phyloP scores from a whole-genome alignment of 2,113 vertebrate genomes.

The Dromiciops gliroides region DNA sequence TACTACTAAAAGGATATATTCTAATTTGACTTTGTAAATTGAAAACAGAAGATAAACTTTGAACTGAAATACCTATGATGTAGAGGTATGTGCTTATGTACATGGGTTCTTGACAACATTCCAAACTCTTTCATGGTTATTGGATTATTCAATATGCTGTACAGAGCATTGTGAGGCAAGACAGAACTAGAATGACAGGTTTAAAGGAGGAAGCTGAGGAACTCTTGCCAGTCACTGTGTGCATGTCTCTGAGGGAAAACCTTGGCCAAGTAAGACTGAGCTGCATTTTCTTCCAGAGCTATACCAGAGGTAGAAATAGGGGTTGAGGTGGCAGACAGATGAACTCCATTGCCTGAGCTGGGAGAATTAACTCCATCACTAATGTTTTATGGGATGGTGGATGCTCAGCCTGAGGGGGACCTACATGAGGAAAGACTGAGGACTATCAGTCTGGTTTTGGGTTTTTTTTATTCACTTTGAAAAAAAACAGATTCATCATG shows the following conservation, averaged over 20 bases:
- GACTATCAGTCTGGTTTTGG: slow-evolving; percentile 48
- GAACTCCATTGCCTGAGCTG: background rate
- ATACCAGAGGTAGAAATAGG: slow-evolving; percentile 45
- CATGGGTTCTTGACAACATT: slow-evolving; percentile 51
- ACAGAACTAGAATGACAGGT: slow-evolving; percentile 63
- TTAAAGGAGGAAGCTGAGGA: slow-evolving; percentile 34
- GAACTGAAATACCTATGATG: background rate
- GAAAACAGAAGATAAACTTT: background rate
- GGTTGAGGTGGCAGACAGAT: slow-evolving; percentile 24
- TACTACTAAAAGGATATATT: background rate
- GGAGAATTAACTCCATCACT: background rate
- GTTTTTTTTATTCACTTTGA: slow-evolving; percentile 47
- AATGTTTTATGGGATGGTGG: background rate
- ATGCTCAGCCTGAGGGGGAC: background rate
- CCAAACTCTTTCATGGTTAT: slow-evolving; percentile 43
- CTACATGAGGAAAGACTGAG: background rate
- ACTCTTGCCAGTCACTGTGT: slow-evolving; percentile 35
- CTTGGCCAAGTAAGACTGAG: slow-evolving; percentile 54
- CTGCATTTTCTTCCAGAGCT: slow-evolving; percentile 51
- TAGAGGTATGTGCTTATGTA: background rate
- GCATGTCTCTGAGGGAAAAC: slow-evolving; percentile 49
- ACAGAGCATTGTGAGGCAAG: slow-evolving; percentile 69
- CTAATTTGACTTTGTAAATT: background rate
- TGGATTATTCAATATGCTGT: slow-evolving; percentile 21
- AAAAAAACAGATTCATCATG: slow-evolving; percentile 66